Evolutionary conservation across 1,140 invertebrate genomes (phyloP).

Genomic region (Euwallacea similis): DNA sequence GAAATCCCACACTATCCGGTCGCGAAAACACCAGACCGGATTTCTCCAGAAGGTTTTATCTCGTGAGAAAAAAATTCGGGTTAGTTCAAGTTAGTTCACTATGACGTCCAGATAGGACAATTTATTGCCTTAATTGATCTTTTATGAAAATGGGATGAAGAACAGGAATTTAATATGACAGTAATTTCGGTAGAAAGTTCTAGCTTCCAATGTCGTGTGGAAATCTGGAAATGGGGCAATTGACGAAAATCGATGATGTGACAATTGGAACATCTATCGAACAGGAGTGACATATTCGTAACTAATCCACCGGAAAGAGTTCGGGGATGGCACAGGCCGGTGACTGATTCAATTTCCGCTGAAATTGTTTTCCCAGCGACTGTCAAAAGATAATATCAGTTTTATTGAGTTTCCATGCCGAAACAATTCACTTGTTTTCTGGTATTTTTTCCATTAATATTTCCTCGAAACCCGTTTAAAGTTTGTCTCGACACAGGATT

Average conservation of each 20-base stretch:
- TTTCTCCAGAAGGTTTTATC: too few species aligned
- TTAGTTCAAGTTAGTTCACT: background rate
- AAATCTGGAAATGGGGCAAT: background rate
- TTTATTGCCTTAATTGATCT: background rate
- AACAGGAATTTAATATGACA: too few species aligned
- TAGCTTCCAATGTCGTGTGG: background rate
- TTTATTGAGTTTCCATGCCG: constrained; percentile 1
- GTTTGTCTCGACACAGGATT: too few species aligned
- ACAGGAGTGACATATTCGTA: constrained; percentile 1
- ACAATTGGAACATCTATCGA: background rate
- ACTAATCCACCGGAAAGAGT: background rate
- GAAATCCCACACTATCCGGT: too few species aligned
- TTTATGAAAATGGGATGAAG: background rate
- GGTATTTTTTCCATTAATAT: background rate
- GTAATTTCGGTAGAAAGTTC: background rate
- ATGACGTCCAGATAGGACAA: background rate
- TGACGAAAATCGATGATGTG: background rate
- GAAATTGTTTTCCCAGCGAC: constrained; percentile 4
- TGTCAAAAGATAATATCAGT: constrained; percentile 1
- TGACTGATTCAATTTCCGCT: constrained; percentile 6
- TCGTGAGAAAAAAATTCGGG: too few species aligned
- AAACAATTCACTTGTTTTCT: background rate
- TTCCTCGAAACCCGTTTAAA: too few species aligned
- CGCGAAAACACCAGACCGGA: too few species aligned
- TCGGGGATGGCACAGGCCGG: background rate